A percentile compares a stretch with the other conserved stretches of the same genome.
phyloP scores from a whole-genome alignment of 23 tunicate species.

The Styela clava region DNA sequence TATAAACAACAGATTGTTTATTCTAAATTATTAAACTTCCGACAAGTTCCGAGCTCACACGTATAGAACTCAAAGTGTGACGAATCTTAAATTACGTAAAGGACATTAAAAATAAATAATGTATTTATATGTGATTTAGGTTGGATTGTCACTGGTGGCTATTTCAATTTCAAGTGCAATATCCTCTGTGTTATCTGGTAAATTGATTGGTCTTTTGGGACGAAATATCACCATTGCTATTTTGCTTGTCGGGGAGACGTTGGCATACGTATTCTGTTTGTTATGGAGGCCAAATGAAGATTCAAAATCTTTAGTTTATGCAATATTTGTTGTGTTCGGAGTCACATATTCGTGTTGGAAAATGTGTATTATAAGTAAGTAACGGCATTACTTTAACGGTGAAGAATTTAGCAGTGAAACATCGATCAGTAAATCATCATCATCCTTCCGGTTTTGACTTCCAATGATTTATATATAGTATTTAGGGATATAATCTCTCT shows the following conservation, averaged over 20 bases:
- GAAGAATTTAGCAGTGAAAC: too few relatives aligned
- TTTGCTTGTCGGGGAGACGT: slow-evolving; percentile 33
- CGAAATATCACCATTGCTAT: slow-evolving; percentile 28
- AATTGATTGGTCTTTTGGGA: slow-evolving; percentile 30
- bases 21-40: too few relatives aligned
- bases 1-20: too few relatives aligned
- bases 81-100: too few relatives aligned
- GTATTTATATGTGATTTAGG: slow-evolving; percentile 22
- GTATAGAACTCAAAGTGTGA: too few relatives aligned
- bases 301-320: slow-evolving; percentile 49
- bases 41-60: too few relatives aligned
- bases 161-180: slow-evolving; percentile 18
- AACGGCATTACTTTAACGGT: not conserved
- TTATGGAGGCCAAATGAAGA: slow-evolving; percentile 57
- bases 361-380: slow-evolving; percentile 40
- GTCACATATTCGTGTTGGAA: slow-evolving; percentile 47
- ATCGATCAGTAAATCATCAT: too few relatives aligned
- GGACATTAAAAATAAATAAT: not conserved
- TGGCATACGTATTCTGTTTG: slow-evolving; percentile 36
- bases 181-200: slow-evolving; percentile 23
- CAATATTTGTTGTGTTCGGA: slow-evolving; percentile 42
- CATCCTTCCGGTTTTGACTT: too few relatives aligned
- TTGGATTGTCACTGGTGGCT: slow-evolving; percentile 38
- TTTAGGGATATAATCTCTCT: too few relatives aligned
- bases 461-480: too few relatives aligned